Evolutionary conservation across 2,888 invertebrate species (phyloP).

Genomic region (Rutpela maculata): DNA sequence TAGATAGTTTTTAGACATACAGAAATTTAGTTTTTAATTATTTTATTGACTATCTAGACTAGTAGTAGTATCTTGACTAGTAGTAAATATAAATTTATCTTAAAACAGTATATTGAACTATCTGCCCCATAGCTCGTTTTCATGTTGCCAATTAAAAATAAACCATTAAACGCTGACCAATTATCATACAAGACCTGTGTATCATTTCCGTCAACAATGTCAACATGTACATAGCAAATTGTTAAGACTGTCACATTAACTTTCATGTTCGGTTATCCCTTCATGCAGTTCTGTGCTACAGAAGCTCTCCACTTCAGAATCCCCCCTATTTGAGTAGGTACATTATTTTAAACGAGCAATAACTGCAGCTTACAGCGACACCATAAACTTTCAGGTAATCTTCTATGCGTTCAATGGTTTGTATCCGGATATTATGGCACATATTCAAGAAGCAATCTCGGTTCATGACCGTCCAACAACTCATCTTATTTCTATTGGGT

Average conservation of each 20-base stretch:
- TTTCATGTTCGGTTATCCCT: background rate
- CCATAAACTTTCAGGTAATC: conserved; percentile 14
- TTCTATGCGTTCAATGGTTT: conserved; percentile 11
- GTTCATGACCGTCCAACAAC: conserved; percentile 56
- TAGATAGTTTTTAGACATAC: too few relatives aligned
- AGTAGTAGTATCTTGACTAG: too few relatives aligned
- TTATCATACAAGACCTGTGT: too few relatives aligned
- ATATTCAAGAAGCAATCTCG: conserved; percentile 60
- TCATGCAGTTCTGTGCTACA: background rate
- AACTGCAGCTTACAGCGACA: conserved; percentile 4
- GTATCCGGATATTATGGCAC: conserved; percentile 48
- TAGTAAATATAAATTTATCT: too few relatives aligned
- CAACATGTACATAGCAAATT: background rate
- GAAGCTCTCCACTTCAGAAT: background rate
- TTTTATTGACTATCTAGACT: too few relatives aligned
- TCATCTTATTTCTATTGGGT: conserved; percentile 58
- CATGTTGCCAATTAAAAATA: too few relatives aligned
- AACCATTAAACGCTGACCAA: too few relatives aligned
- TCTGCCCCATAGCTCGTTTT: too few relatives aligned
- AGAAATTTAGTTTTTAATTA: too few relatives aligned
- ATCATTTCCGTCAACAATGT: background rate
- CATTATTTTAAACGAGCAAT: conserved; percentile 17
- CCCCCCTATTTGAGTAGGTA: background rate
- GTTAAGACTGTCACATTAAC: background rate
- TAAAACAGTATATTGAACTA: too few relatives aligned